Conservation (phyloP, 2,113 vertebrate genomes). For the Dermatemys mawii region DNA sequence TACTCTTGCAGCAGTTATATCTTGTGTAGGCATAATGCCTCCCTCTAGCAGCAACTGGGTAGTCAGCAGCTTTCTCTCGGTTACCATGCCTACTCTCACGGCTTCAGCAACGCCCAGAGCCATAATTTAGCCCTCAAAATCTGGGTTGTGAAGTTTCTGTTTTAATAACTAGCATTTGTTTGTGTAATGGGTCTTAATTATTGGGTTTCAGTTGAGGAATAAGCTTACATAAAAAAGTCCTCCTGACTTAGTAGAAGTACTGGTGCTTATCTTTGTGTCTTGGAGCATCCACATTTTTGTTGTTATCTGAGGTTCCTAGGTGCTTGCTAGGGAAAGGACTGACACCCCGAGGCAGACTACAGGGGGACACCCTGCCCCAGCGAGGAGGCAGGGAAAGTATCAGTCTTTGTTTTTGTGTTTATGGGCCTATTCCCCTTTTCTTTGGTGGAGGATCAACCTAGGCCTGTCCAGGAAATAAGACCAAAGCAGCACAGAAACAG, state of each 20-base stretch:
- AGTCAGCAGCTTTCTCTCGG: background rate
- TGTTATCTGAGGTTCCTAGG: background rate
- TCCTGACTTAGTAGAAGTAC: background rate
- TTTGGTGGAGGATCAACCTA: no score
- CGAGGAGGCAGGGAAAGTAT: no score
- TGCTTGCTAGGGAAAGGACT: no score
- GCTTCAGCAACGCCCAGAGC: background rate
- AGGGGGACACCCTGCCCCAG: no score
- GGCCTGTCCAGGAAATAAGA: no score
- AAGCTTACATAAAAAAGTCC: background rate
- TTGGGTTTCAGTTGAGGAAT: background rate
- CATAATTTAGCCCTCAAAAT: background rate
- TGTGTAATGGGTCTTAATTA: background rate
- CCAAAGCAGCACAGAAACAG: no score
- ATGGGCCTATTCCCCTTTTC: no score
- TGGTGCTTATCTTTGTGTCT: background rate
- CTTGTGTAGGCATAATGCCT: background rate
- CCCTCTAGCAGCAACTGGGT: background rate
- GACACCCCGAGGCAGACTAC: no score
- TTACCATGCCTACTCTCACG: background rate
- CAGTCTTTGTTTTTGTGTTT: no score
- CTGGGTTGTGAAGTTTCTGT: background rate
- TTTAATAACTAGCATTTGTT: background rate
- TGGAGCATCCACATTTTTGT: background rate
- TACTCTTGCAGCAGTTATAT: background rate